Evolutionary conservation across 2,888 invertebrate species (phyloP).

Genomic region (Trypoxylon attenuatum): DNA sequence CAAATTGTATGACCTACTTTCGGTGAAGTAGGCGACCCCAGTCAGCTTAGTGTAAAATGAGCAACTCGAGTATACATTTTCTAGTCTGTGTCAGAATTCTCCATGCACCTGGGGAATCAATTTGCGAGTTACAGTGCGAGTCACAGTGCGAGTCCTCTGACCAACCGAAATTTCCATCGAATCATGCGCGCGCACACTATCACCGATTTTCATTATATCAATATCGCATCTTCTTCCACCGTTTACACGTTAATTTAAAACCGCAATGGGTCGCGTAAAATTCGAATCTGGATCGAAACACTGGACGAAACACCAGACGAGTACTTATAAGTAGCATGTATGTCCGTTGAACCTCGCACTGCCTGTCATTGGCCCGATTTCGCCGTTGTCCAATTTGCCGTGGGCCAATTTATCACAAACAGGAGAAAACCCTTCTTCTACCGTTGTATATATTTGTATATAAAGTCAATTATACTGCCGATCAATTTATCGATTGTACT

Average conservation of each 20-base stretch:
- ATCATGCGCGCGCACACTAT: neutral
- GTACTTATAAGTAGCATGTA: neutral
- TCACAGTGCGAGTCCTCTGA: neutral
- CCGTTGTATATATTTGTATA: conserved; percentile 70
- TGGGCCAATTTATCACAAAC: conserved; percentile 22
- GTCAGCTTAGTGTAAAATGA: conserved; percentile 50
- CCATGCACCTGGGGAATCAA: neutral
- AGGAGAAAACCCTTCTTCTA: too few relatives aligned
- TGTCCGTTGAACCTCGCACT: neutral
- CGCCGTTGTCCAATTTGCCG: conserved; percentile 8
- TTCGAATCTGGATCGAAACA: neutral
- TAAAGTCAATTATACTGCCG: conserved; percentile 65
- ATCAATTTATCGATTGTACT: conserved; percentile 67
- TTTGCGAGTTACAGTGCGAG: neutral
- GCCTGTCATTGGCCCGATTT: neutral
- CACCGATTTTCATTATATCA: too few relatives aligned
- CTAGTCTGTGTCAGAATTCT: conserved; percentile 59
- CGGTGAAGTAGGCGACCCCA: conserved; percentile 12
- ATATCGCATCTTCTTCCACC: too few relatives aligned
- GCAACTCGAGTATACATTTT: conserved; percentile 58
- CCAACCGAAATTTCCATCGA: neutral
- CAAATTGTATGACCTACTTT: neutral
- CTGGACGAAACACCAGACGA: neutral
- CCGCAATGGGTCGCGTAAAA: too few relatives aligned
- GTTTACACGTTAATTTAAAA: too few relatives aligned